Base-by-base conservation (phyloP, 2,113 vertebrate species). In the Ophiodon elongatus region DNA sequence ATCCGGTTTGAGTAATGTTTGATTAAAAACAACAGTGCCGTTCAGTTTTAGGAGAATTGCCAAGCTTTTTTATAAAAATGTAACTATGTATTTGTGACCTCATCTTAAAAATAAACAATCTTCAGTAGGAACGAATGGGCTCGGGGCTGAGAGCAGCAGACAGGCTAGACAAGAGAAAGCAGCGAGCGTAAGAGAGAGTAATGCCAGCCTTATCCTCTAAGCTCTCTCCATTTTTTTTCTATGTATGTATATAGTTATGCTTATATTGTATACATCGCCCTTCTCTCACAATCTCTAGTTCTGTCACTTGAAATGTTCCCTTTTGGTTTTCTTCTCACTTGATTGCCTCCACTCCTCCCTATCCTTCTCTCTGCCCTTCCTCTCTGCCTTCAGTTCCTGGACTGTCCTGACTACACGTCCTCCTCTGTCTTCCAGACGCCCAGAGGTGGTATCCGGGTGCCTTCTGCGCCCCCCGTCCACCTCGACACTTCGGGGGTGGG, bases 361-460 rank as follows among this genome's bases (percentile, higher is more conserved):
- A 52, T 60, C 14, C 10, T 45, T 23, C 33, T 47, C 1, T 68
- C n/a, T 23, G 4, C 43, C 45, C 27, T 19, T 85, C 67, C 43
- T 57, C 94, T 57, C 87, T 94, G 86, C 75, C 45, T 94, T 95
- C 87, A 90, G 64, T 85, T 93, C 91, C 95, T 94, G 64, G 96
- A 95, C 88, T 95, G 89, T 88, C 96, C 96, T 94, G 97, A 98
- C 89, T 96, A 94, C 93, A 92, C 94, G 76, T 95, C 94, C 90
- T 95, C 93, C 89, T 96, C 95, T 92, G 91, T 97, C 90, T 97
- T 97, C 94, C 96, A 97, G 96, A 96, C 96, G 94, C 95, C 95
- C 92, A 96, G 97, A 92, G 96, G 89, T 72, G 89, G 94, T 89
- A 93, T 94, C 76, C 94, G 97, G 92, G 97, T 97, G 94, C 96